These are phyloP conservation scores for Pomatostomus ruficeps DNA, from an alignment of 2,113 vertebrate species.

Conservation along the genomic window DNA sequence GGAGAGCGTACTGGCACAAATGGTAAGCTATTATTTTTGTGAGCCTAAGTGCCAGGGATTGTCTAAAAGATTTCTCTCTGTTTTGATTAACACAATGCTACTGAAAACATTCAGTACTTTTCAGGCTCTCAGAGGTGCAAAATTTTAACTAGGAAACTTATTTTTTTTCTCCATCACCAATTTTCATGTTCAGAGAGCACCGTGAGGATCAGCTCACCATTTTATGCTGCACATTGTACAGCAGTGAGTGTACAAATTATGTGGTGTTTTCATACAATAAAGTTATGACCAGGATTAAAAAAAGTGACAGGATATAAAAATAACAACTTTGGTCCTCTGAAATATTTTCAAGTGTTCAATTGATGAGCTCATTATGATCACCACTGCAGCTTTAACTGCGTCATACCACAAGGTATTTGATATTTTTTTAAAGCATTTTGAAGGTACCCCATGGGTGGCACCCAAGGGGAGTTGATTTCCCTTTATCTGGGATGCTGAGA, in stretches of 20 bases:
- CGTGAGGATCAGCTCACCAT: background rate
- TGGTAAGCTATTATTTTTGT: background rate
- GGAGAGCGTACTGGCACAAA: background rate
- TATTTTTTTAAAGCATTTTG: background rate
- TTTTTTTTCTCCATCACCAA: background rate
- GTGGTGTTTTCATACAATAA: background rate
- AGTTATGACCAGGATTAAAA: background rate
- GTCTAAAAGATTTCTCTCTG: background rate
- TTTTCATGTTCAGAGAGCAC: background rate
- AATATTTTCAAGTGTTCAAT: background rate
- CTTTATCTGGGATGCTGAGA: background rate
- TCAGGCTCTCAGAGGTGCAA: background rate
- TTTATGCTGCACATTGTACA: background rate
- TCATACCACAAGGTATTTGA: background rate
- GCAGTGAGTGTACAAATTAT: background rate
- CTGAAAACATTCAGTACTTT: background rate
- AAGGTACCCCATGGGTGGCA: background rate
- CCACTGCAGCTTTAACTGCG: background rate
- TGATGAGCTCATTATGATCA: background rate
- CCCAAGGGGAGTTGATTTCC: background rate
- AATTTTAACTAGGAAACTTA: background rate
- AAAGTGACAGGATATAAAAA: background rate
- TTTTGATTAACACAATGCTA: background rate
- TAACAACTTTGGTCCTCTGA: background rate
- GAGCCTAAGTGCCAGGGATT: background rate